These are phyloP conservation scores for Pseudomugil tenellus DNA, from an alignment of 2,797 vertebrate genomes.

Conservation along the genomic window DNA sequence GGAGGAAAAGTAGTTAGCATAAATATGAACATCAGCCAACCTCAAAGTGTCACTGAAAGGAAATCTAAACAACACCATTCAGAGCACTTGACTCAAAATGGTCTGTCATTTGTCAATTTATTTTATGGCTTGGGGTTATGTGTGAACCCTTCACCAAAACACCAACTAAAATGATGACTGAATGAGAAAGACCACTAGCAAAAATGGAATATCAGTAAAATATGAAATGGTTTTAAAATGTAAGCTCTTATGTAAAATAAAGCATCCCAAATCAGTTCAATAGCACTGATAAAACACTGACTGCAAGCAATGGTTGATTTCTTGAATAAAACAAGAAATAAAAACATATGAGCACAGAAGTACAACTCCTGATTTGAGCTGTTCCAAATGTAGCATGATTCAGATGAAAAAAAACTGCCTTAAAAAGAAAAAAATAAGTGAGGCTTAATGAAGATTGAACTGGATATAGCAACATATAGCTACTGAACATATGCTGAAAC, in stretches of 20 bases:
- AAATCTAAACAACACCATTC: background rate
- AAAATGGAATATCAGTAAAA: background rate
- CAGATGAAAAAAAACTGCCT: background rate
- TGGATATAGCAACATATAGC: too few relatives aligned
- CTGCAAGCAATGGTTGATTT: background rate
- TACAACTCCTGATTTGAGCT: background rate
- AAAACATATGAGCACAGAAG: background rate
- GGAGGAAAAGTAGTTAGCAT: slow-evolving; percentile 13
- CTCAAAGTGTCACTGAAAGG: background rate
- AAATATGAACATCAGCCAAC: slow-evolving; percentile 7
- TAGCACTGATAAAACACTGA: background rate
- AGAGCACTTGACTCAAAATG: slow-evolving; percentile 7
- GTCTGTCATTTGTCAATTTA: background rate
- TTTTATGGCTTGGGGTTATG: slow-evolving; percentile 3
- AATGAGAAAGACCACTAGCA: slow-evolving; percentile 5
- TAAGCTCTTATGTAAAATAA: background rate
- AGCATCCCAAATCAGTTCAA: background rate
- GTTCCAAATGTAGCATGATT: background rate
- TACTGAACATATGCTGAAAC: too few relatives aligned
- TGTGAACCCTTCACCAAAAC: background rate
- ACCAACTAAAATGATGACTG: slow-evolving; percentile 4
- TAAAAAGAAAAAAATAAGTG: background rate
- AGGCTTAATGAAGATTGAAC: too few relatives aligned
- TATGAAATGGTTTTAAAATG: background rate
- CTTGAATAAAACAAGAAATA: background rate